Evolutionary conservation across 2,113 vertebrate genomes (phyloP).

Genomic region (Notiomystis cincta): DNA sequence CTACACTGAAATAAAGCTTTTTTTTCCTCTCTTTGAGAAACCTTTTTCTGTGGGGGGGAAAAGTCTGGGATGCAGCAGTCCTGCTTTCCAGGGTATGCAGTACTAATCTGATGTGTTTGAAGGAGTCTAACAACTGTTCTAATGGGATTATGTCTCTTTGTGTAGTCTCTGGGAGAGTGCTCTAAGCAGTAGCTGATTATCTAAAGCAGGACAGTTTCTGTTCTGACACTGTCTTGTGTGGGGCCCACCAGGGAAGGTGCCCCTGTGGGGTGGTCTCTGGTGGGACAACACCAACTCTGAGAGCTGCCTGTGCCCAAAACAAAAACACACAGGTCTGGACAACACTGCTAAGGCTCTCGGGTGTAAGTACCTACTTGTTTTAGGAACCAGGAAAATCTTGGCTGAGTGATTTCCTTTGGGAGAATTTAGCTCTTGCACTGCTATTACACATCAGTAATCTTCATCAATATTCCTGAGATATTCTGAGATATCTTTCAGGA

Average conservation of each 20-base stretch:
- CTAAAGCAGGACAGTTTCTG: not conserved
- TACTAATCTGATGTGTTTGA: not conserved
- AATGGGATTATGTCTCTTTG: not conserved
- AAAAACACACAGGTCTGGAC: not conserved
- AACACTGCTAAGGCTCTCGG: not conserved
- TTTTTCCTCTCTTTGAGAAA: not conserved
- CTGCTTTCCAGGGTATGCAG: not conserved
- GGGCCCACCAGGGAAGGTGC: not conserved
- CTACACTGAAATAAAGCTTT: not conserved
- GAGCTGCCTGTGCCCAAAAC: not conserved
- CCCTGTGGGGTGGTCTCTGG: fast-evolving
- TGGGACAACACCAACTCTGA: not conserved
- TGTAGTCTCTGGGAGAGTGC: not conserved
- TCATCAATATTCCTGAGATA: not conserved
- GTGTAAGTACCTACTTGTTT: not conserved
- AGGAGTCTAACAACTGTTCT: not conserved
- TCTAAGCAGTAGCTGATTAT: not conserved
- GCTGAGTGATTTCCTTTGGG: not conserved
- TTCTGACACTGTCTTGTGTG: not conserved
- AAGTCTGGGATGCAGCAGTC: not conserved
- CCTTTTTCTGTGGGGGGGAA: not conserved
- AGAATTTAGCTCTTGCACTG: not conserved
- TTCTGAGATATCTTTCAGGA: too few species aligned
- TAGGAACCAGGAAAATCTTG: not conserved
- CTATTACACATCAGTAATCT: not conserved